Evolutionary conservation across 2,797 vertebrate genomes (phyloP).

Genomic region (Caiman crocodilus): DNA sequence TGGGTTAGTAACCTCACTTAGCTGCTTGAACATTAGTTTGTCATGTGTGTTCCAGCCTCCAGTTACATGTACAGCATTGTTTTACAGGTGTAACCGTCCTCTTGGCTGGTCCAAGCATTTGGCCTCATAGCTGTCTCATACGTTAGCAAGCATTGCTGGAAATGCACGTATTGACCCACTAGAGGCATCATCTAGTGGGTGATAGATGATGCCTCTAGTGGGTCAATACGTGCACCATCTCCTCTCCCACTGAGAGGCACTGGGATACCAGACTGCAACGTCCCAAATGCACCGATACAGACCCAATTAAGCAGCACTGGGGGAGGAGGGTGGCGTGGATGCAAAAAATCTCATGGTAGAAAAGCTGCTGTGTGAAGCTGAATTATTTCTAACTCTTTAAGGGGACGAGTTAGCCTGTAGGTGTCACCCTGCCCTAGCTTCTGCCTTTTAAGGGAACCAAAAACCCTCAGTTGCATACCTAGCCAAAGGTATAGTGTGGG

Average conservation of each 20-base stretch:
- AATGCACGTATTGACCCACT: not conserved
- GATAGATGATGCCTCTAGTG: too few species aligned
- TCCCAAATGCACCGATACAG: fast-evolving
- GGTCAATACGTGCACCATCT: too few species aligned
- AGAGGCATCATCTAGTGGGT: not conserved
- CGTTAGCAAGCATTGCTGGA: not conserved
- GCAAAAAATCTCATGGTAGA: not conserved
- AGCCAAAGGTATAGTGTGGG: not conserved
- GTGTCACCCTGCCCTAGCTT: too few species aligned
- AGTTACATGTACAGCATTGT: not conserved
- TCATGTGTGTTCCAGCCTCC: not conserved
- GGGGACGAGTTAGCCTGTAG: too few species aligned
- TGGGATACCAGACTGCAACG: not conserved
- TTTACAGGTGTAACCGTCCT: not conserved
- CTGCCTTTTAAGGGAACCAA: not conserved
- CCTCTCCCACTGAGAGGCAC: not conserved
- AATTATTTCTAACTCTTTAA: not conserved
- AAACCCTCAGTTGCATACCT: not conserved
- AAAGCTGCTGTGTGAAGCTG: not conserved
- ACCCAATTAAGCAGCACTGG: not conserved
- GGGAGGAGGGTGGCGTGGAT: not conserved
- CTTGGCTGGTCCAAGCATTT: not conserved
- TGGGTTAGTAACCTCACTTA: not conserved
- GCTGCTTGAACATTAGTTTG: not conserved
- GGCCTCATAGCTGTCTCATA: not conserved